Conservation (phyloP, 2,888 invertebrate genomes). For the Conomelus anceps region DNA sequence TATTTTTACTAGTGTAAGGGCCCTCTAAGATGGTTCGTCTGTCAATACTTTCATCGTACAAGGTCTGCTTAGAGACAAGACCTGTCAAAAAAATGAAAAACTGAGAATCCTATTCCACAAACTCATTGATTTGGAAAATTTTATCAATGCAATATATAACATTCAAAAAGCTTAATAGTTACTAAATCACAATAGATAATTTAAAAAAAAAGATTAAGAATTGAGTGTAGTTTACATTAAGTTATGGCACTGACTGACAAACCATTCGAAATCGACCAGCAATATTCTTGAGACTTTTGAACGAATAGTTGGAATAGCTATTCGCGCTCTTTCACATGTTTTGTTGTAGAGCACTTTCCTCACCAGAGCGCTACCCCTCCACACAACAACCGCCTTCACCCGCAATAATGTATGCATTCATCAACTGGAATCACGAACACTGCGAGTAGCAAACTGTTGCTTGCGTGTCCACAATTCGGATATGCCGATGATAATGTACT, state of each 20-base stretch:
- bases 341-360: background rate
- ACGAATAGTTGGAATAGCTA: background rate
- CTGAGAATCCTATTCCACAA: too few relatives aligned
- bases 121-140: too few relatives aligned
- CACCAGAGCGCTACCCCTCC: background rate
- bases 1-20: too few relatives aligned
- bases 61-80: too few relatives aligned
- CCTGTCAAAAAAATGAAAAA: too few relatives aligned
- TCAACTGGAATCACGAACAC: background rate
- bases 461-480: background rate
- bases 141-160: too few relatives aligned
- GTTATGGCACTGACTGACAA: background rate
- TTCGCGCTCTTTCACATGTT: background rate
- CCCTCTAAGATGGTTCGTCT: too few relatives aligned
- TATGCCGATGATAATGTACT: background rate
- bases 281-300: background rate
- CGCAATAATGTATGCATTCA: background rate
- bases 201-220: too few relatives aligned
- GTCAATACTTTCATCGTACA: too few relatives aligned
- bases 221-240: background rate
- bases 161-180: too few relatives aligned
- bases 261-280: too few relatives aligned
- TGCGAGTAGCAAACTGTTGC: background rate
- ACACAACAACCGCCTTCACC: background rate
- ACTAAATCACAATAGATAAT: too few relatives aligned